phyloP scores from a whole-genome alignment of 2,888 invertebrate genomes.

The Diloba caeruleocephala region DNA sequence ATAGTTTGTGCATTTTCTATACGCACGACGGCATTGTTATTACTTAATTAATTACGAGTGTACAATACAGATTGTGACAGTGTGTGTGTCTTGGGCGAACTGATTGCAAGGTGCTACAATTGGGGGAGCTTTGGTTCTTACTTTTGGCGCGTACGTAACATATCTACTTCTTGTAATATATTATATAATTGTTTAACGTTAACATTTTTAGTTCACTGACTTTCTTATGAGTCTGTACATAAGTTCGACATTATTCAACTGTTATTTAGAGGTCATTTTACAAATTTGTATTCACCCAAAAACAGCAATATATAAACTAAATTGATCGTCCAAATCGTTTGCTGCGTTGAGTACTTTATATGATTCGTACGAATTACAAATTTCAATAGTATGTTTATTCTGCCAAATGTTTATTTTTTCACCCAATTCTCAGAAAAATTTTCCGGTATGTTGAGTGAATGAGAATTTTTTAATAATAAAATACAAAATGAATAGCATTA shows the following conservation, averaged over 20 bases:
- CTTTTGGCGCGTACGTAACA: too few species aligned
- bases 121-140: too few species aligned
- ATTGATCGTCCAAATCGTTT: constrained; percentile 43
- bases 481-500: constrained; percentile 25
- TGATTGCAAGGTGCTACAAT: too few species aligned
- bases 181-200: background rate
- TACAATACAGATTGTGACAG: too few species aligned
- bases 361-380: constrained; percentile 49
- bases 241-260: constrained; percentile 15
- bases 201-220: background rate
- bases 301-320: constrained; percentile 37
- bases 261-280: constrained; percentile 31
- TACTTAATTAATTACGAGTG: too few species aligned
- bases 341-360: constrained; percentile 54
- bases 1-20: too few species aligned
- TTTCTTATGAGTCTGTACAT: constrained; percentile 6
- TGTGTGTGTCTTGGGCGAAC: too few species aligned
- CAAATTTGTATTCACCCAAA: constrained; percentile 50
- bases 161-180: too few species aligned
- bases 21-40: too few species aligned
- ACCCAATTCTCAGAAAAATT: constrained; percentile 3
- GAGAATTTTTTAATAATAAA: constrained; percentile 28
- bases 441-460: constrained; percentile 6
- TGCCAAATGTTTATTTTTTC: constrained; percentile 14
- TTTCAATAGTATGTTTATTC: constrained; percentile 34